phyloP scores from a whole-genome alignment of 2,888 invertebrate species.

The Tolmerus cingulatus region DNA sequence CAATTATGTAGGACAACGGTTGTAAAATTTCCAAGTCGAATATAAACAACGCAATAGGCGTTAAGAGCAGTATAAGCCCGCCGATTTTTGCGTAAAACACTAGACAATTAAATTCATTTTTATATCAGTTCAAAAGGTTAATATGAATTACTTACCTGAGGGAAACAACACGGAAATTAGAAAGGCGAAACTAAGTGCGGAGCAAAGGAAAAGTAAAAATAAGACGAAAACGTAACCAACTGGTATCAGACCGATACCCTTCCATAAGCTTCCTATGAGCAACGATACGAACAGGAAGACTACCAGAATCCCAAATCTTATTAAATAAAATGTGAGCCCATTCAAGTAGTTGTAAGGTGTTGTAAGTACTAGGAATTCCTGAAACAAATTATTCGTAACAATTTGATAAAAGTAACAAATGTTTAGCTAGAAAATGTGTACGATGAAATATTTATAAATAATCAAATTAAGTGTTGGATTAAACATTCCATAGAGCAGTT shows the following conservation, averaged over 20 bases:
- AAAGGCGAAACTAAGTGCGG: slow-evolving; percentile 59
- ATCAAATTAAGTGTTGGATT: background rate
- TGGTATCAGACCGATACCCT: slow-evolving; percentile 52
- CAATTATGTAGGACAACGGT: slow-evolving; percentile 36
- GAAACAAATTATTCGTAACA: slow-evolving; percentile 35
- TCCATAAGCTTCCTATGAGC: slow-evolving; percentile 52
- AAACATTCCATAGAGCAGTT: no score
- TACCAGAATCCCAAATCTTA: slow-evolving; percentile 55
- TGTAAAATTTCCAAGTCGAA: slow-evolving; percentile 53
- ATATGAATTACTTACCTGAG: slow-evolving; percentile 55
- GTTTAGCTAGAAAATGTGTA: background rate
- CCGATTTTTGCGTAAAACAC: slow-evolving; percentile 60
- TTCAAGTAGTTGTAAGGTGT: slow-evolving; percentile 60
- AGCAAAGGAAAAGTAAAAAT: slow-evolving; percentile 55
- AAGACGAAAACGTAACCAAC: slow-evolving; percentile 53
- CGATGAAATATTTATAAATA: background rate
- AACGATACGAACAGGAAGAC: slow-evolving; percentile 52
- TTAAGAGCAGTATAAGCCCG: slow-evolving; percentile 57
- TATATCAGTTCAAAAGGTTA: background rate
- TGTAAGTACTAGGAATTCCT: slow-evolving; percentile 53
- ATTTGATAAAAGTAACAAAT: background rate
- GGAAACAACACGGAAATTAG: slow-evolving; percentile 61
- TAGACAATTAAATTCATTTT: slow-evolving; percentile 37
- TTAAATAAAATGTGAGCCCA: slow-evolving; percentile 58
- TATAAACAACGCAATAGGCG: slow-evolving; percentile 57